Evolutionary conservation across 2,888 invertebrate genomes (phyloP).

Genomic region (Caenorhabditis sp.): DNA sequence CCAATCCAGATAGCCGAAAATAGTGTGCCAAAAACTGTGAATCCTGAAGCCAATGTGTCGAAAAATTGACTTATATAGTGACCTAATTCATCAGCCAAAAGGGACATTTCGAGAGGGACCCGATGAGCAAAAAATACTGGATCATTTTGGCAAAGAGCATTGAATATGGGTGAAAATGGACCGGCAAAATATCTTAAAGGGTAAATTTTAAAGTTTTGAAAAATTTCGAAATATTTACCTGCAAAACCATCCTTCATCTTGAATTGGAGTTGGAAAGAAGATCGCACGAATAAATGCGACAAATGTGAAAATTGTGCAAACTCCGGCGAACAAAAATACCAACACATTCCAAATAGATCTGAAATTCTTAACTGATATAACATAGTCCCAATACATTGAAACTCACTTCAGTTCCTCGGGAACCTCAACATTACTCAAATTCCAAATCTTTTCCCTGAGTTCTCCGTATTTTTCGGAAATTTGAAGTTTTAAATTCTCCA

Average conservation of each 20-base stretch:
- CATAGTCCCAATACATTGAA: too few species aligned
- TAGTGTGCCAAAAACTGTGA: conserved; percentile 43
- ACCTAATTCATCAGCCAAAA: conserved; percentile 28
- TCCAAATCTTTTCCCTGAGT: background rate
- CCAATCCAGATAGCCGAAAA: conserved; percentile 44
- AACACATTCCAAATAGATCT: background rate
- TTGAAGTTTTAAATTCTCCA: background rate
- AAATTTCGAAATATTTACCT: background rate
- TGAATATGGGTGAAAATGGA: conserved; percentile 45
- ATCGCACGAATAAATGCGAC: background rate
- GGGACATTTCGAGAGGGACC: conserved; percentile 23
- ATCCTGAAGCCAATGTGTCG: conserved; percentile 25
- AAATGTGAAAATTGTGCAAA: background rate
- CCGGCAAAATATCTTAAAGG: conserved; percentile 36
- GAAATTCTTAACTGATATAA: too few species aligned
- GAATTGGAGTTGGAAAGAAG: background rate
- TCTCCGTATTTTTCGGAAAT: conserved; percentile 2
- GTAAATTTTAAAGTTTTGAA: background rate
- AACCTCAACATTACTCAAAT: background rate
- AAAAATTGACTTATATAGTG: conserved; percentile 21
- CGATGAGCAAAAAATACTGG: conserved; percentile 21
- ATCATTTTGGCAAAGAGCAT: conserved; percentile 41
- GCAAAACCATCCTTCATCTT: background rate
- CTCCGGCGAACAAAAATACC: background rate
- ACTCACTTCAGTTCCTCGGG: background rate